Evolutionary conservation across 2,888 invertebrate genomes (phyloP).

Genomic region (Agelastica alni): DNA sequence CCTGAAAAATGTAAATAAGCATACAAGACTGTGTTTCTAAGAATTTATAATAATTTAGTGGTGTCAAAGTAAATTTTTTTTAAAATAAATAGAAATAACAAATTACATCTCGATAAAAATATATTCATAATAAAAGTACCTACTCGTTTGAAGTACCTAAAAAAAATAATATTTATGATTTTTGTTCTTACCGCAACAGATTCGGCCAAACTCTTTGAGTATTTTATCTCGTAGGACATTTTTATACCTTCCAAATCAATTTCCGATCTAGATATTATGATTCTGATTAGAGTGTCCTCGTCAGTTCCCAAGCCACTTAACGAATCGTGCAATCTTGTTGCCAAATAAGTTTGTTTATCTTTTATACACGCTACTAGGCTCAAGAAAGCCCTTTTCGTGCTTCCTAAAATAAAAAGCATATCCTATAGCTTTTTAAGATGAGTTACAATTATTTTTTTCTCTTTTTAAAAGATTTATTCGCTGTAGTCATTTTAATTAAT

Average conservation of each 20-base stretch:
- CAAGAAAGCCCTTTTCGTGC: conserved; percentile 74
- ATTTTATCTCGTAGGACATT: conserved; percentile 72
- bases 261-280: conserved; percentile 82
- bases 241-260: conserved; percentile 85
- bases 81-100: too few relatives aligned
- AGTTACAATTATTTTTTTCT: too few relatives aligned
- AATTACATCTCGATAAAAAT: too few relatives aligned
- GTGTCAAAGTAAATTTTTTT: too few relatives aligned
- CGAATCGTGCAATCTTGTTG: conserved; percentile 80
- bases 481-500: too few relatives aligned
- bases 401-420: conserved; percentile 60
- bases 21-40: too few relatives aligned
- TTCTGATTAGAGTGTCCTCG: conserved; percentile 81
- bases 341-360: conserved; percentile 80
- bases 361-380: conserved; percentile 73
- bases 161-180: too few relatives aligned
- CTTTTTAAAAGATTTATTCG: too few relatives aligned
- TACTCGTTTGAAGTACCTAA: too few relatives aligned
- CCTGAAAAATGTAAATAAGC: conserved; percentile 66
- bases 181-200: conserved; percentile 75
- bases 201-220: conserved; percentile 74
- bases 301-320: conserved; percentile 91
- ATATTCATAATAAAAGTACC: too few relatives aligned
- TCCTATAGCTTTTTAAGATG: too few relatives aligned
- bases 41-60: too few relatives aligned